Evolutionary conservation across 2,113 vertebrate species (phyloP).

Genomic region (Trogon surrucura): DNA sequence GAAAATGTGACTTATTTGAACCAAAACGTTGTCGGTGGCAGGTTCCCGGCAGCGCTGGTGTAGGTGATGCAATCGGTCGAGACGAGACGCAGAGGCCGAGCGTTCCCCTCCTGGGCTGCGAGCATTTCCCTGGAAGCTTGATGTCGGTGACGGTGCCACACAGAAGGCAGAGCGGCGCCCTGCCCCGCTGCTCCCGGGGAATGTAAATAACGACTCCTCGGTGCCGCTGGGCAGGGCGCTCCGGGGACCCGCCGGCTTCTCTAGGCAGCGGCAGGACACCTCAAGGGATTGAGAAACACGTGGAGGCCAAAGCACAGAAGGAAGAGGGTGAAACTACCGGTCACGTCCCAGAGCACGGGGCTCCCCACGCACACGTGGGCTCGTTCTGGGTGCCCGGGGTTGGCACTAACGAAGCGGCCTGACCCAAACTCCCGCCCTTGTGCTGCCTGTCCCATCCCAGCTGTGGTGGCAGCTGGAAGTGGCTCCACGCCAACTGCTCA

Average conservation of each 20-base stretch:
- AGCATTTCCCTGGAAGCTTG: neutral
- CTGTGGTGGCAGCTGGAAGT: rapidly evolving
- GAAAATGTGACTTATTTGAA: neutral
- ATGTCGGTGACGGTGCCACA: rapidly evolving
- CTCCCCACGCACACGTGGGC: rapidly evolving
- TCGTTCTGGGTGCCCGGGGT: rapidly evolving
- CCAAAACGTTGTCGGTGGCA: neutral
- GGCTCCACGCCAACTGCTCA: rapidly evolving
- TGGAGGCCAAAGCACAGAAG: neutral
- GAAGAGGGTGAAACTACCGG: rapidly evolving
- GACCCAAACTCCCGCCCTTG: neutral
- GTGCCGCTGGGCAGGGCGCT: neutral
- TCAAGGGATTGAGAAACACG: rapidly evolving
- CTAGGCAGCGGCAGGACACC: neutral
- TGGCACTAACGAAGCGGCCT: rapidly evolving
- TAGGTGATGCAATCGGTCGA: neutral
- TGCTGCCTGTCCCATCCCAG: rapidly evolving
- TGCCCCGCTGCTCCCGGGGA: neutral
- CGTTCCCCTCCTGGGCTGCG: rapidly evolving
- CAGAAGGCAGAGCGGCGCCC: rapidly evolving
- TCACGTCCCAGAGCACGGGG: rapidly evolving
- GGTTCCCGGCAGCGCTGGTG: neutral
- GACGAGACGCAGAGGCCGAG: neutral
- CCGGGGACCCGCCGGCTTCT: rapidly evolving
- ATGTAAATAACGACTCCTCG: rapidly evolving